Evolutionary conservation across 1,140 invertebrate species (phyloP), one percentile per base, ranked within the genome.

Genomic region (Nasonia vitripennis): DNA sequence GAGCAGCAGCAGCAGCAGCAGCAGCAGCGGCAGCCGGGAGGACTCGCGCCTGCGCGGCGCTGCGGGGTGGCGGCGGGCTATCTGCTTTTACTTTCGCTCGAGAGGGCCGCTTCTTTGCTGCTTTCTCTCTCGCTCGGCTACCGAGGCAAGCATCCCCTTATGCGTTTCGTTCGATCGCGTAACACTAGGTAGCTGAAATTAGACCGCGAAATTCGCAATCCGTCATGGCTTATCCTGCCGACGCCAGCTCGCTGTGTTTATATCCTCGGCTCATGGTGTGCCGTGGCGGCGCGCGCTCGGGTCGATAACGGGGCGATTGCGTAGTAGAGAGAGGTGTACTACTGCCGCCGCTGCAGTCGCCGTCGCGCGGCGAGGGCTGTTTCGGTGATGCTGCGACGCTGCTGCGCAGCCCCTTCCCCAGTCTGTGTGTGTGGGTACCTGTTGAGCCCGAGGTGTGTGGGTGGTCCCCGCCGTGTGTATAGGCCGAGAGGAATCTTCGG

Each of bases 221-320:
- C n/a, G 14, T 7, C 1, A 11, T 9, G n/a, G 34, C 73, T 17
- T 75, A 4, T 34, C 9, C 41, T 41, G 5, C 10, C 41, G 41
- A 45, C 9, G 41, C 41, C 41, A 45, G 74, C 41, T 45, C 74
- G 14, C 7, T 37, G 20, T 45, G 68, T 41, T 77, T 77, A 62
- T 45, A 45, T 34, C 74, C 31, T 37, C 48, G n/a, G 55, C 7
- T 83, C 27, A 23, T 51, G 27, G 37, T 23, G 55, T 20, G 27
- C 27, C 27, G 5, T 62, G 37, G 34, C 11, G 77, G 48, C 27
- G 77, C 7, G 37, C 45, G 74, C 11, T 71, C 48, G 75, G 91
- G 89, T 92, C 91, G 90, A 92, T 92, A 92, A 89, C 87, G 83
- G 78, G 75, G 91, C 90, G 91, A 91, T 88, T 92, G 91, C 91